phyloP scores from a whole-genome alignment of 2,888 invertebrate genomes.

The Spodoptera exigua region DNA sequence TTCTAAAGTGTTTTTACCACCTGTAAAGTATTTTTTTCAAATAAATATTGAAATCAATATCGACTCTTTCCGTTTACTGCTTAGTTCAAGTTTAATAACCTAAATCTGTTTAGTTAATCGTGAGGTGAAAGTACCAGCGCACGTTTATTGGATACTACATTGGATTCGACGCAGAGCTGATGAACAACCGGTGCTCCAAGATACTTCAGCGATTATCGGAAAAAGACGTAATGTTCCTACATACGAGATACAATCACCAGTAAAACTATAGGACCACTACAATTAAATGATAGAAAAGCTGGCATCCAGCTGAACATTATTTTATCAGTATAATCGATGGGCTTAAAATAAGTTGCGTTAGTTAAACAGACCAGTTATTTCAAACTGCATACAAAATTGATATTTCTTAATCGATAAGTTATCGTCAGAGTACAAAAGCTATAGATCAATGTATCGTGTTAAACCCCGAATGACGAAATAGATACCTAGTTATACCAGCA shows the following conservation, averaged over 20 bases:
- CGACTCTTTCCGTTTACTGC: slow-evolving; percentile 76
- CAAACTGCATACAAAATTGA: not conserved
- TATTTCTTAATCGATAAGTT: not conserved
- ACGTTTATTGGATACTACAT: slow-evolving; percentile 70
- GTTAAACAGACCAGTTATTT: slow-evolving; percentile 46
- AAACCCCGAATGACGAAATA: too few species aligned
- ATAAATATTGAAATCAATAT: slow-evolving; percentile 83
- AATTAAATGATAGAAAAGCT: slow-evolving; percentile 25
- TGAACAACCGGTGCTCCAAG: slow-evolving; percentile 71
- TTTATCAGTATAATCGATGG: slow-evolving; percentile 1
- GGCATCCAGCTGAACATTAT: not conserved
- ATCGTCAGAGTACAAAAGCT: too few species aligned
- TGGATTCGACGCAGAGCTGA: slow-evolving; percentile 73
- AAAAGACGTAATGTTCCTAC: slow-evolving; percentile 61
- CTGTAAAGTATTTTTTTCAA: slow-evolving; percentile 83
- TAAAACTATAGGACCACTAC: slow-evolving; percentile 24
- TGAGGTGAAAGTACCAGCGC: slow-evolving; percentile 69
- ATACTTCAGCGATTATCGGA: slow-evolving; percentile 64
- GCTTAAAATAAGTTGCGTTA: slow-evolving; percentile 22
- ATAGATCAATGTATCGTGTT: not conserved
- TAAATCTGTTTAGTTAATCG: slow-evolving; percentile 75
- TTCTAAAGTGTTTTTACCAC: slow-evolving; percentile 75
- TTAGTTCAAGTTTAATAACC: slow-evolving; percentile 66
- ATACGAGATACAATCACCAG: slow-evolving; percentile 37
- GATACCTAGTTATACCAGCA: too few species aligned